phyloP scores from a whole-genome alignment of 2,797 vertebrate genomes.

The Dromococcyx pavoninus region DNA sequence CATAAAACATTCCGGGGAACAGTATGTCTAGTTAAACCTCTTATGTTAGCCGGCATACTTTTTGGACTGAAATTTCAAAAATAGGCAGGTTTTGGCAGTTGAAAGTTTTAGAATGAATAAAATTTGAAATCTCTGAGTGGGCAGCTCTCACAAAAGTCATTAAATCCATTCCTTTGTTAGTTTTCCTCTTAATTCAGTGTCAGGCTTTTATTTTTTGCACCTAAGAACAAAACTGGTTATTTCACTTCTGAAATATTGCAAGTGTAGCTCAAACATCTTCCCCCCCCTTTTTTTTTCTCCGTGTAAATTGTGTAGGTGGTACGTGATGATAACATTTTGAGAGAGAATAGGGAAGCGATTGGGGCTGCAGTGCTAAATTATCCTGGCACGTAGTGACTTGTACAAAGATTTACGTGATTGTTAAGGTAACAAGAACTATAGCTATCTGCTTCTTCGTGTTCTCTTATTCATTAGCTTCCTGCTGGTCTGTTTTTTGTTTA shows the following conservation, averaged over 20 bases:
- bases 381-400: constrained; percentile 35
- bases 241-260: background rate
- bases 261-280: background rate
- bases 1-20: background rate
- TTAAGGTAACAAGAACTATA: background rate
- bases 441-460: background rate
- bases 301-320: constrained; percentile 33
- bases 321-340: constrained; percentile 27
- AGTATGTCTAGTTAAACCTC: background rate
- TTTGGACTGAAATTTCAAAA: background rate
- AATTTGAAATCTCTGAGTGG: background rate
- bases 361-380: constrained; percentile 13
- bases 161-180: background rate
- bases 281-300: background rate
- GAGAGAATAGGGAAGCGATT: constrained; percentile 39
- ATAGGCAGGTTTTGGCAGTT: background rate
- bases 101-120: background rate
- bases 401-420: background rate
- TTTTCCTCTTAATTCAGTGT: background rate
- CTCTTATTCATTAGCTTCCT: background rate
- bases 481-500: background rate
- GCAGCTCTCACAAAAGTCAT: background rate
- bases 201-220: background rate
- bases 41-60: background rate
- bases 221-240: background rate